These are phyloP conservation scores for Peribatodes rhomboidaria DNA, from an alignment of 2,888 invertebrate genomes.

Conservation along the genomic window DNA sequence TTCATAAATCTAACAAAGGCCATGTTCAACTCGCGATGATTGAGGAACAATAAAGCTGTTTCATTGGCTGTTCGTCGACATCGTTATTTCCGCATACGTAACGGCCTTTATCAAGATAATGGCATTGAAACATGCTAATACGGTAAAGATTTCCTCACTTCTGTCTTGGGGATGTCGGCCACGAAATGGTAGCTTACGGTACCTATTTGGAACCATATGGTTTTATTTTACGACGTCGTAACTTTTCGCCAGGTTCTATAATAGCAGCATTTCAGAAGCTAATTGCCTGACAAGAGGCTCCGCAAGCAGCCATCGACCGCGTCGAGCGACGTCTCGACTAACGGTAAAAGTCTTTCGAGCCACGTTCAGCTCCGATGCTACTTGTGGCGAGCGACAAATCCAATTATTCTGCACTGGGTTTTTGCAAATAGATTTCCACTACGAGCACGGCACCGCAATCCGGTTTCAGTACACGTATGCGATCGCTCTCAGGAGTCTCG, in stretches of 20 bases:
- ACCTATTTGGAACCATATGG: conserved; percentile 1
- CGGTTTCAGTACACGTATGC: conserved; percentile 80
- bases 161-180: conserved; percentile 40
- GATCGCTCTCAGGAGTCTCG: conserved; percentile 73
- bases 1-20: conserved; percentile 60
- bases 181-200: neutral
- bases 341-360: conserved; percentile 74
- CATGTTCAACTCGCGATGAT: conserved; percentile 68
- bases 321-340: conserved; percentile 61
- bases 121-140: conserved; percentile 77
- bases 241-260: conserved; percentile 22
- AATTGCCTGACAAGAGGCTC: conserved; percentile 55
- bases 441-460: conserved; percentile 70
- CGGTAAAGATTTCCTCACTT: conserved; percentile 68
- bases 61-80: conserved; percentile 42
- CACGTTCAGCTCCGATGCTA: conserved; percentile 60
- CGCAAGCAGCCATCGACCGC: conserved; percentile 66
- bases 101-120: conserved; percentile 75
- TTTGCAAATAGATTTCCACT: conserved; percentile 63
- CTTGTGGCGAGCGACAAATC: conserved; percentile 54
- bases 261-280: conserved; percentile 28
- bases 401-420: conserved; percentile 58
- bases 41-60: conserved; percentile 74
- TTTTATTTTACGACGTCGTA: conserved; percentile 29
- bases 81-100: conserved; percentile 79